Evolutionary conservation across 2,113 vertebrate genomes (phyloP), one percentile per base, ranked within the genome.

Genomic region (Corydoras sp.): DNA sequence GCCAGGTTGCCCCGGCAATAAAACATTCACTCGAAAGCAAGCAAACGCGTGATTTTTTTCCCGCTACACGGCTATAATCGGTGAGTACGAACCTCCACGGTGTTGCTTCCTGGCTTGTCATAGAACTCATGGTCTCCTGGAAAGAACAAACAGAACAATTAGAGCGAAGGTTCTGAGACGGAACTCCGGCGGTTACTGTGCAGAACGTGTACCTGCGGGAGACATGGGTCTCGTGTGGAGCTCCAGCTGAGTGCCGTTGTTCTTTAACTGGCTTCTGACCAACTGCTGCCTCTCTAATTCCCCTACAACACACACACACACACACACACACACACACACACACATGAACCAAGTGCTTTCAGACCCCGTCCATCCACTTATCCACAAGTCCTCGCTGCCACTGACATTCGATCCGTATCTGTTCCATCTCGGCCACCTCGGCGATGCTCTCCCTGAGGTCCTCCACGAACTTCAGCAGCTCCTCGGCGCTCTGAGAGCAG

Each of bases 381-480:
- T 49, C 66, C 55, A 77, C 58, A 60, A 55, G 30, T 29, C 32
- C 66, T 65, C 43, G 32, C 43, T 24, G 18, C 31, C 11, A 43
- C 95, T 96, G 92, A 99, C 97, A 98, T 83, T 99, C 95, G 80
- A 98, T 98, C 77, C 96, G 93, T 79, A 98, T 96, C 86, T 99
- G 95, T 77, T 99, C 97, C 93, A 99, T 96, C 86, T 99, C 97
- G 0, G 93, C 93, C 85, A 99, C 97, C 87, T 99, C 97, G 3
- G 94, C 88, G 73, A 98, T 97, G 15, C 95, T 97, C 74, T 99
- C 97, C 79, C 96, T 91, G 82, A 99, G 90, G 79, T 99, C 97
- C 84, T 99, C 97, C 35, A 95, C 92, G 74, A 99, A 98, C 85
- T 96, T 99, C 77, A 97, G 92, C 84, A 98, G 94, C 85, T 99